Conservation (phyloP, 2,113 vertebrate genomes). For the Pantherophis guttatus region DNA sequence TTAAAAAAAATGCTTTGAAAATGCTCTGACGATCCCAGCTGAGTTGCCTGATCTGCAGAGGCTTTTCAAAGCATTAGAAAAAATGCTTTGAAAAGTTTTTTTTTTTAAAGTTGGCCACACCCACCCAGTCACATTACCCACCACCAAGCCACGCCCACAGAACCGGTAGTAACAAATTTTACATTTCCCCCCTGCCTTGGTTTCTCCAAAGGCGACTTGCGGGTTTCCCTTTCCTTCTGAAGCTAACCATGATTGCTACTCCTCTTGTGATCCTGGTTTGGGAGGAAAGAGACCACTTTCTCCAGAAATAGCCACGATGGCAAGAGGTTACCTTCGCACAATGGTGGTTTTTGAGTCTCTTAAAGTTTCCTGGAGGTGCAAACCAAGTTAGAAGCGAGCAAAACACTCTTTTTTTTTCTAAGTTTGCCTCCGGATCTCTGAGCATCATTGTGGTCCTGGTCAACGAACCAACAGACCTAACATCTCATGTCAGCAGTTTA, state of each 20-base stretch:
- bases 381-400: not conserved
- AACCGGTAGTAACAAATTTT: too few relatives aligned
- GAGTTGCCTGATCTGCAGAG: too few relatives aligned
- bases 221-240: not conserved
- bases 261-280: not conserved
- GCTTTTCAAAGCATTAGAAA: too few relatives aligned
- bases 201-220: not conserved
- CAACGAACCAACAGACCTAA: not conserved
- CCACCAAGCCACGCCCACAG: too few relatives aligned
- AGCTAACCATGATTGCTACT: not conserved
- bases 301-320: not conserved
- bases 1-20: too few relatives aligned
- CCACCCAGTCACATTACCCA: too few relatives aligned
- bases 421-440: not conserved
- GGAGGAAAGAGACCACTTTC: not conserved
- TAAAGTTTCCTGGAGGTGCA: not conserved
- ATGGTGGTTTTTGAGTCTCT: not conserved
- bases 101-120: too few relatives aligned
- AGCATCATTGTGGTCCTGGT: not conserved
- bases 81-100: too few relatives aligned
- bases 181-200: not conserved
- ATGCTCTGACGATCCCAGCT: too few relatives aligned
- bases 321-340: not conserved
- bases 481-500: not conserved
- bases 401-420: not conserved